These are phyloP conservation scores for Bujurquina vittata DNA, from an alignment of 2,113 vertebrate genomes.

Conservation along the genomic window DNA sequence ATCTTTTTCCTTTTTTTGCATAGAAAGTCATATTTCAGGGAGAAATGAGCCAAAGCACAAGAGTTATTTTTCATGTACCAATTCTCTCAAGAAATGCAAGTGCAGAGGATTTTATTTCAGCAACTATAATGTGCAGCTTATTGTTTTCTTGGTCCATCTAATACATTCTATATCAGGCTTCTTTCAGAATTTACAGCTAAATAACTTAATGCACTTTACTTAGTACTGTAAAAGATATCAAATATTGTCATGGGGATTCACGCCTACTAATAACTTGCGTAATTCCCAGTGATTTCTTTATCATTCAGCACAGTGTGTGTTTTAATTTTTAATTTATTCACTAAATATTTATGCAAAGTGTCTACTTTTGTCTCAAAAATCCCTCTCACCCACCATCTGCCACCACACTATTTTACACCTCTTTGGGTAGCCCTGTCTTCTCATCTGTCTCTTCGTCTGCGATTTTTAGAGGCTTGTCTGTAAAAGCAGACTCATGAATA, in stretches of 20 bases:
- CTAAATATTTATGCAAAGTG: conserved; percentile 11
- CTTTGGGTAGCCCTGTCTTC: conserved; percentile 13
- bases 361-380: conserved; percentile 21
- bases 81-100: not conserved
- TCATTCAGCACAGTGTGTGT: not conserved
- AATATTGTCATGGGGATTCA: not conserved
- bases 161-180: not conserved
- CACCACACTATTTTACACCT: conserved; percentile 31
- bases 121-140: not conserved
- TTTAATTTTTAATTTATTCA: conserved; percentile 28
- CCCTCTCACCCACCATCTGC: conserved; percentile 12
- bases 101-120: conserved; percentile 24
- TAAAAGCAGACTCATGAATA: conserved; percentile 67
- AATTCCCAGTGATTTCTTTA: not conserved
- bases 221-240: not conserved
- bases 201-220: not conserved
- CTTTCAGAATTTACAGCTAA: not conserved
- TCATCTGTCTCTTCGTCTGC: not conserved
- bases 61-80: conserved; percentile 18
- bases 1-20: not conserved
- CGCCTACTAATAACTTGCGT: not conserved
- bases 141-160: not conserved
- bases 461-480: conserved; percentile 47
- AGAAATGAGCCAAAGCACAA: not conserved
- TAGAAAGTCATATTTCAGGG: conserved; percentile 16